Conservation (phyloP, 2,797 vertebrate species). For the Emys orbicularis region DNA sequence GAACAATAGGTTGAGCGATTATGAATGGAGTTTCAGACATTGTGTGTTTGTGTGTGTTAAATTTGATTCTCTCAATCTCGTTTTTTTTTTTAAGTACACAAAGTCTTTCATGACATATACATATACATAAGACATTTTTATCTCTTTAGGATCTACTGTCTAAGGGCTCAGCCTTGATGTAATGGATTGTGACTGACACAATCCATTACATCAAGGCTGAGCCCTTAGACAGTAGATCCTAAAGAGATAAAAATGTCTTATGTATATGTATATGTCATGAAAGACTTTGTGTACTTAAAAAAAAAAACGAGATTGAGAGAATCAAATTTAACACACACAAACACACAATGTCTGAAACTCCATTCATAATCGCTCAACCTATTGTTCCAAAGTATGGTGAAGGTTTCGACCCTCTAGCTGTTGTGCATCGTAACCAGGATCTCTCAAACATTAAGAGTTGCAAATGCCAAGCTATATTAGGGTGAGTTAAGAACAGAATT, state of each 20-base stretch:
- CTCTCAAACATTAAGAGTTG: not conserved
- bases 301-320: not conserved
- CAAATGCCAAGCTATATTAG: not conserved
- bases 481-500: constrained; percentile 28
- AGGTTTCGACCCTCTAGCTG: not conserved
- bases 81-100: not conserved
- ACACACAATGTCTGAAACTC: not conserved
- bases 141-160: not conserved
- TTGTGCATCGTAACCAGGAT: not conserved
- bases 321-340: not conserved
- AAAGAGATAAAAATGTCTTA: not conserved
- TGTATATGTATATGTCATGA: not conserved
- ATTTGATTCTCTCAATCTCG: not conserved
- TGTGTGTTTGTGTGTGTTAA: not conserved
- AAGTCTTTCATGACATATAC: not conserved
- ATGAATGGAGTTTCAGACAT: not conserved
- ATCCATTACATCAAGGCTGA: constrained; percentile 34
- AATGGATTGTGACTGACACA: constrained; percentile 35
- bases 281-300: not conserved
- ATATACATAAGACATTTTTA: not conserved
- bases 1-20: not conserved
- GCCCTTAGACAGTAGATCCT: not conserved
- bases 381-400: constrained; percentile 10
- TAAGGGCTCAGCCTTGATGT: constrained; percentile 21
- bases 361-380: not conserved